A percentile compares a stretch with the other conserved stretches of the same genome.
Evolutionary conservation across 2,113 vertebrate species (phyloP).

Genomic region (Callithrix jacchus): DNA sequence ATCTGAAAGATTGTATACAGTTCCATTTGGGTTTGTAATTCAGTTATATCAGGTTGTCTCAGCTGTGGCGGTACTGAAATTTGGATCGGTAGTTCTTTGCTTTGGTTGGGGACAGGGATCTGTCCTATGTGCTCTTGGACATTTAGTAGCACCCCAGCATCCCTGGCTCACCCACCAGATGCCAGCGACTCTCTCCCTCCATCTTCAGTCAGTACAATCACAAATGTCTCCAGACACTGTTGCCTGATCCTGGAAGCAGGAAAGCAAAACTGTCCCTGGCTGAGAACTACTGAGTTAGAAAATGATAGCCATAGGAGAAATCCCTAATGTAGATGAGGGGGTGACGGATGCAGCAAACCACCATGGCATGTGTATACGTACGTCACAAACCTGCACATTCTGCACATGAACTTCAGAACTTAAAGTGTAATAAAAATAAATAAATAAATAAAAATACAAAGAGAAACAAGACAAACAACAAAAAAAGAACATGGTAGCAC

Average conservation of each 20-base stretch:
- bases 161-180: neutral
- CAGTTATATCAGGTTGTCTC: neutral
- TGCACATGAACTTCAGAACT: too few species aligned
- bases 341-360: too few species aligned
- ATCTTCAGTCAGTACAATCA: neutral
- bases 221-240: neutral
- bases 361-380: too few species aligned
- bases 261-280: fast-evolving
- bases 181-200: fast-evolving
- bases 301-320: neutral
- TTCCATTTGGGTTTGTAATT: neutral
- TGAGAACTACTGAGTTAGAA: neutral
- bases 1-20: neutral
- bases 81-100: neutral
- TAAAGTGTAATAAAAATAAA: too few species aligned
- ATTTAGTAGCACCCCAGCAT: too few species aligned
- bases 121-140: neutral
- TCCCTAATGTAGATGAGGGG: too few species aligned
- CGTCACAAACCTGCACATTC: too few species aligned
- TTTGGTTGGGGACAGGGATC: neutral
- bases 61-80: fast-evolving
- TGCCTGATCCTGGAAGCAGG: neutral
- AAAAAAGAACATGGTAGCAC: neutral
- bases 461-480: too few species aligned
- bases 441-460: too few species aligned